These are phyloP conservation scores for Anolis apletophallus DNA, from an alignment of 2,797 vertebrate genomes.

Conservation along the genomic window DNA sequence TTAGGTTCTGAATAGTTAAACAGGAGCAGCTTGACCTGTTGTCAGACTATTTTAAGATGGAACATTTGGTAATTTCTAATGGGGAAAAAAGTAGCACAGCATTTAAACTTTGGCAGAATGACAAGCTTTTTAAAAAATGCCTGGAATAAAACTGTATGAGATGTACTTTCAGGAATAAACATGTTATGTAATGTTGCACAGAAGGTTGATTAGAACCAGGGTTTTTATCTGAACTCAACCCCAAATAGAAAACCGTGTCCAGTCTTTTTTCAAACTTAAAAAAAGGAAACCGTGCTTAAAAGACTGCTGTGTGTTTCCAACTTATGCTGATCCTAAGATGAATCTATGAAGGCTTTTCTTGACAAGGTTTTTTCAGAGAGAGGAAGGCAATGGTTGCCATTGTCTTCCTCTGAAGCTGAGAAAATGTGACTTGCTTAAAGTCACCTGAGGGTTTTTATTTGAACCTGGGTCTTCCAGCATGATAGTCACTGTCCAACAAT, in stretches of 20 bases:
- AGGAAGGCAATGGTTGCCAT: too few relatives aligned
- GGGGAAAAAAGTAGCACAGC: constrained; percentile 79
- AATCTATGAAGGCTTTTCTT: too few relatives aligned
- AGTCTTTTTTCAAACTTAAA: not conserved
- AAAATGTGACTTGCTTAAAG: not conserved
- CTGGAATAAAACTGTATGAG: constrained; percentile 65
- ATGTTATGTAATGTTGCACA: constrained; percentile 49
- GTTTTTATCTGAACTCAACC: not conserved
- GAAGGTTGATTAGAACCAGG: not conserved
- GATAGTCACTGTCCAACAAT: not conserved
- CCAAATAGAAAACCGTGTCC: not conserved
- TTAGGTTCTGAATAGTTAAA: constrained; percentile 74
- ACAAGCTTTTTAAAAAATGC: constrained; percentile 72
- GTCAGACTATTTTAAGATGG: constrained; percentile 82
- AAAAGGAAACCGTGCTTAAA: not conserved
- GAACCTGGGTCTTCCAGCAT: not conserved
- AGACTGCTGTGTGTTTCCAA: not conserved
- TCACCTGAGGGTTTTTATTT: not conserved
- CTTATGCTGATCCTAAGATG: too few relatives aligned
- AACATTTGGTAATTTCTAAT: constrained; percentile 86
- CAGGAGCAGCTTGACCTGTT: constrained; percentile 74
- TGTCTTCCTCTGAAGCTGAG: not conserved
- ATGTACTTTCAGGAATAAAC: constrained; percentile 67
- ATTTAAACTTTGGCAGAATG: constrained; percentile 82
- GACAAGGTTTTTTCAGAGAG: not conserved